Evolutionary conservation across 2,888 invertebrate species (phyloP).

Genomic region (Gibbula magus): DNA sequence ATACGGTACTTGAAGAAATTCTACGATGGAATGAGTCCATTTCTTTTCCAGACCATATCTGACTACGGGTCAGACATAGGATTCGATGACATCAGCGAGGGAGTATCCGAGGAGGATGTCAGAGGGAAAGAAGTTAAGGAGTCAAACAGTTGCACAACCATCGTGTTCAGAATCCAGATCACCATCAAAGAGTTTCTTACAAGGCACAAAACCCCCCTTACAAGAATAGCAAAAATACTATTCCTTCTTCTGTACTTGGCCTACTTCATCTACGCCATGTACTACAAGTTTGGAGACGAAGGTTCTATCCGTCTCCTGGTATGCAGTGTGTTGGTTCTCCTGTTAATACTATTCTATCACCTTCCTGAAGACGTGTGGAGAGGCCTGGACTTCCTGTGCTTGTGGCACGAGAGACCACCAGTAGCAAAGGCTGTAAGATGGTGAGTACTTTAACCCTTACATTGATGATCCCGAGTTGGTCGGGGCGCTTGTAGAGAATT

Average conservation of each 20-base stretch:
- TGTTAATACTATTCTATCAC: slow-evolving; percentile 23
- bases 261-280: slow-evolving; percentile 67
- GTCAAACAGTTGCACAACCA: slow-evolving; percentile 28
- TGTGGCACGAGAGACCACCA: background rate
- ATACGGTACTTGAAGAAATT: no score
- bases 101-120: background rate
- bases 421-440: background rate
- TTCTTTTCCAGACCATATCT: no score
- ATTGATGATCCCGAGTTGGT: no score
- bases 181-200: background rate
- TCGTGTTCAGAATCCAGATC: slow-evolving; percentile 19
- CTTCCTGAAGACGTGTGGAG: background rate
- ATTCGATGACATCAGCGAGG: no score
- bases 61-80: no score
- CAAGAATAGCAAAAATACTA: slow-evolving; percentile 27
- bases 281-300: slow-evolving; percentile 58
- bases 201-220: slow-evolving; percentile 25
- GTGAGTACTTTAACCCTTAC: background rate
- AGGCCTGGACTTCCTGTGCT: background rate
- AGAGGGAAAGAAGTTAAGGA: background rate
- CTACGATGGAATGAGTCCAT: no score
- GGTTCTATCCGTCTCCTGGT: slow-evolving; percentile 64
- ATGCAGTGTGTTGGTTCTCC: slow-evolving; percentile 50
- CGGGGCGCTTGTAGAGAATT: no score
- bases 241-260: slow-evolving; percentile 48